phyloP scores from a whole-genome alignment of 30 jellyfish, hydroid and myxozoan species.

The Turritopsis dohrnii region DNA sequence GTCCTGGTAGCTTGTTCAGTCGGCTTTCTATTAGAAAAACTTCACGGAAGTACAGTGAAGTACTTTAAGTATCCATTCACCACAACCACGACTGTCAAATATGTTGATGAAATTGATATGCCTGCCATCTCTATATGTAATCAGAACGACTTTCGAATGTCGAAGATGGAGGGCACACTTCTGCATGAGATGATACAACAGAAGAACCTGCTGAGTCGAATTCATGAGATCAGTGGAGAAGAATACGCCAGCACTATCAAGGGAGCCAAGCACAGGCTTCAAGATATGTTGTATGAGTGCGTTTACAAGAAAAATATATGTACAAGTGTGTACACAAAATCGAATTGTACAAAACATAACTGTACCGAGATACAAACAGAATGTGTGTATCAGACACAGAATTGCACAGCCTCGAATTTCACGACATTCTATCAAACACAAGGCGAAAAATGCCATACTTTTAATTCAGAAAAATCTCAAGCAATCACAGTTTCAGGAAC shows the following conservation, averaged over 20 bases:
- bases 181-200: conserved; percentile 40
- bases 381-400: conserved; percentile 30
- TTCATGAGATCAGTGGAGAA: conserved; percentile 35
- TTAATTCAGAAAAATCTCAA: conserved; percentile 25
- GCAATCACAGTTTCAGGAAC: conserved; percentile 39
- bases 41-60: conserved; percentile 71
- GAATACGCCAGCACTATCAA: conserved; percentile 59
- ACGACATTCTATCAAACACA: conserved; percentile 65
- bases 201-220: neutral
- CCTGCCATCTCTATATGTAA: conserved; percentile 94
- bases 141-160: conserved; percentile 64
- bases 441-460: conserved; percentile 81
- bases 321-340: too few species aligned
- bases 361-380: neutral
- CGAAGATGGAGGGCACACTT: conserved; percentile 53
- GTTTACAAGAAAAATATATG: conserved; percentile 14
- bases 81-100: conserved; percentile 70
- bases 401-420: conserved; percentile 51
- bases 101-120: conserved; percentile 54
- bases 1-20: conserved; percentile 57
- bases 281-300: conserved; percentile 70
- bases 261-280: conserved; percentile 69
- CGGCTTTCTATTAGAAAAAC: conserved; percentile 75
- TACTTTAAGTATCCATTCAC: conserved; percentile 79
- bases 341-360: too few species aligned